A percentile compares a stretch with the other conserved stretches of the same genome.
These are phyloP conservation scores for Beaufortia kweichowensis DNA, from an alignment of 2,113 vertebrate genomes.

Conservation along the genomic window DNA sequence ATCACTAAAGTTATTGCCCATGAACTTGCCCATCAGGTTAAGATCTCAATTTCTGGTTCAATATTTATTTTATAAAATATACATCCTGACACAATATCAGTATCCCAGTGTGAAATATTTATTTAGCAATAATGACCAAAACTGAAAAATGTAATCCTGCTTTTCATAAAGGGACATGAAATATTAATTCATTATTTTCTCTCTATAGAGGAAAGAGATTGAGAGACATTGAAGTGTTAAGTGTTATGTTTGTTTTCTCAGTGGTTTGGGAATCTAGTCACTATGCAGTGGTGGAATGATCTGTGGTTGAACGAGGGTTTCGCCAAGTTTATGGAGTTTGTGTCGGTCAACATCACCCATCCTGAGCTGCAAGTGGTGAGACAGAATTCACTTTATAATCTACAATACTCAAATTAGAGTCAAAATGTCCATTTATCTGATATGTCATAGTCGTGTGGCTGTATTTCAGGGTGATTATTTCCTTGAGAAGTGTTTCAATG, in stretches of 20 bases:
- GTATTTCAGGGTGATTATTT: constrained; percentile 82
- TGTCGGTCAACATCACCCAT: constrained; percentile 68
- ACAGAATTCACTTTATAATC: neutral
- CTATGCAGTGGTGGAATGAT: constrained; percentile 80
- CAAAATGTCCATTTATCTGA: too few species aligned
- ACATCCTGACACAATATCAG: neutral
- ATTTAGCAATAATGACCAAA: too few species aligned
- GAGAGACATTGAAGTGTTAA: too few species aligned
- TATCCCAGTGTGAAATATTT: too few species aligned
- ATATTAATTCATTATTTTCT: too few species aligned
- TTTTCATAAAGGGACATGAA: too few species aligned
- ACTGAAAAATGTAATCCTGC: too few species aligned
- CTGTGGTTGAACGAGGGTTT: constrained; percentile 80
- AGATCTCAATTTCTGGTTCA: neutral
- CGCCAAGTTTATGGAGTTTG: constrained; percentile 78
- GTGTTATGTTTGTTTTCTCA: constrained; percentile 14
- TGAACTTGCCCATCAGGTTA: constrained; percentile 76
- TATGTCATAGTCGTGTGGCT: neutral
- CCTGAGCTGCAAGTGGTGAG: constrained; percentile 76
- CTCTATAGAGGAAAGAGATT: too few species aligned
- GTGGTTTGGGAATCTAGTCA: constrained; percentile 80
- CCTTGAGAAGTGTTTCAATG: constrained; percentile 83
- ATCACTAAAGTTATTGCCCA: constrained; percentile 76
- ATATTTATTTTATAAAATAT: neutral
- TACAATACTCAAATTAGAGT: too few species aligned